phyloP scores from a whole-genome alignment of 2,113 vertebrate genomes.

The Plecturocebus donacophilus region DNA sequence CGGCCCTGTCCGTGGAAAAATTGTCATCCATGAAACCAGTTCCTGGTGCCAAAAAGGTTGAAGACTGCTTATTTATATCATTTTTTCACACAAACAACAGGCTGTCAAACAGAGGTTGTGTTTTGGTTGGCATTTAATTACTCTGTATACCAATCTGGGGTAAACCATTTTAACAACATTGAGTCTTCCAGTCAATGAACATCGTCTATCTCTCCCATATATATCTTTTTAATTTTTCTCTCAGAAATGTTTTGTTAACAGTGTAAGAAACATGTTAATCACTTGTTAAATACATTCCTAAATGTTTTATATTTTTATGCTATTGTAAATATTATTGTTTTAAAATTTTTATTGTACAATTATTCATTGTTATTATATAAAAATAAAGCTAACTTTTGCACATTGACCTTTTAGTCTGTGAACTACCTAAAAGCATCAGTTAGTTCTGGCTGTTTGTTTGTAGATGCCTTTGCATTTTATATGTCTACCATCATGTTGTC shows the following conservation, averaged over 20 bases:
- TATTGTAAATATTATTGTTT: background rate
- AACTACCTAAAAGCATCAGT: background rate
- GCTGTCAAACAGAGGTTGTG: background rate
- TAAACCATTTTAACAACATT: background rate
- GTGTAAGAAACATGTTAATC: background rate
- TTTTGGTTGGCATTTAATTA: background rate
- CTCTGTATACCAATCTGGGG: background rate
- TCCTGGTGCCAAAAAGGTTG: too few relatives aligned
- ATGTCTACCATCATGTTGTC: background rate
- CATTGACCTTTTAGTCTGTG: background rate
- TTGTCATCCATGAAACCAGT: too few relatives aligned
- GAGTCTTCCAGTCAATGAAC: background rate
- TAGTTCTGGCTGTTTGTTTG: background rate
- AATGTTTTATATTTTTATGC: background rate
- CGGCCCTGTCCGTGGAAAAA: too few relatives aligned
- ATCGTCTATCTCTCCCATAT: background rate
- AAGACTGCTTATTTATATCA: background rate
- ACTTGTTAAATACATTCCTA: background rate
- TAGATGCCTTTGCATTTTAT: background rate
- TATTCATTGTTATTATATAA: background rate
- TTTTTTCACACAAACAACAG: conserved; percentile 8
- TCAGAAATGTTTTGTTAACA: background rate
- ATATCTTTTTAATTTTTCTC: background rate
- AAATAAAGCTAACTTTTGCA: background rate
- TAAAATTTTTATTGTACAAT: background rate